Conservation (phyloP, 2,888 invertebrate genomes). For the Cancer borealis region DNA sequence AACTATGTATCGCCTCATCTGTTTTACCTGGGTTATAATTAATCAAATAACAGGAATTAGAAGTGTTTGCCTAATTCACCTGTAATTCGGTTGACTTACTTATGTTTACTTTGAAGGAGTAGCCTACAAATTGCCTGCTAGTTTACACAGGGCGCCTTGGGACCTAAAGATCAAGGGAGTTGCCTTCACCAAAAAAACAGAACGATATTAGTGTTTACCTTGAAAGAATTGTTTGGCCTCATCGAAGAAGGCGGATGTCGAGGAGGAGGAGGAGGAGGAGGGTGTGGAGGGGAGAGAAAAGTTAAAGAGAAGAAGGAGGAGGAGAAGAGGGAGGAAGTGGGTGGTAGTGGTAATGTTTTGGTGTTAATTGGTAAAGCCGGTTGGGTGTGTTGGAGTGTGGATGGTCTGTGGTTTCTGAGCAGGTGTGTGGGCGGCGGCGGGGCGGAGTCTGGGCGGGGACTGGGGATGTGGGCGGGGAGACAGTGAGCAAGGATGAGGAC, state of each 20-base stretch:
- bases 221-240: background rate
- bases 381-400: conserved; percentile 17
- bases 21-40: background rate
- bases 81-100: background rate
- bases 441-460: conserved; percentile 23
- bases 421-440: conserved; percentile 28
- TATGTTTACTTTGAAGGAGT: background rate
- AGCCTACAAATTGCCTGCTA: background rate
- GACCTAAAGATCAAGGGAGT: background rate
- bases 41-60: background rate
- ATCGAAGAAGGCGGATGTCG: background rate
- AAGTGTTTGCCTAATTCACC: background rate
- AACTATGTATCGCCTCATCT: background rate
- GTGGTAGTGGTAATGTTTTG: background rate
- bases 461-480: conserved; percentile 26
- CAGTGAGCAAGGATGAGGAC: background rate
- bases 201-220: background rate
- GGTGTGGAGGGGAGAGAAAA: background rate
- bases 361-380: conserved; percentile 7
- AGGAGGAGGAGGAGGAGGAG: conserved; percentile 16
- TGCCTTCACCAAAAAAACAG: background rate
- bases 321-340: background rate
- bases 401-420: background rate
- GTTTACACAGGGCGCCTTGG: background rate
- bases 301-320: background rate